Conservation (phyloP, 2,113 vertebrate genomes). For the Hemicordylus capensis region DNA sequence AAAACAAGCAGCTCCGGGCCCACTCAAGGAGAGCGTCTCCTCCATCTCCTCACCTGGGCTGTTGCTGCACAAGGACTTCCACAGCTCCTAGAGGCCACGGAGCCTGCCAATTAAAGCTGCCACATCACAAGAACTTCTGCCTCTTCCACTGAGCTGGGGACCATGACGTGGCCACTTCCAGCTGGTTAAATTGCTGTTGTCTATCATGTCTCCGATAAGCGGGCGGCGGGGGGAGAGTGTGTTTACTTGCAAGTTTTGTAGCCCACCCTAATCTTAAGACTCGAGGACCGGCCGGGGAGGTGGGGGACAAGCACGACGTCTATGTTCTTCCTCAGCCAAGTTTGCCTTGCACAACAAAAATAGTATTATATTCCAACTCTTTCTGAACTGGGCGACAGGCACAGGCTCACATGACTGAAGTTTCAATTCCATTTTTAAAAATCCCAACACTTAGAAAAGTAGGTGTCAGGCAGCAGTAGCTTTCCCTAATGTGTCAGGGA, state of each 20-base stretch:
- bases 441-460: no score
- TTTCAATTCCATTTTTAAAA: background rate
- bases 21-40: background rate
- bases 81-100: background rate
- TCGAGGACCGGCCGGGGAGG: no score
- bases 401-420: no score
- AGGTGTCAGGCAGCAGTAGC: no score
- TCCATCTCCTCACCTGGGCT: background rate
- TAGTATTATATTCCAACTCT: no score
- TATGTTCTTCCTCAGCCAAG: background rate
- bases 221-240: fast-evolving
- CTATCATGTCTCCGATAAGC: constrained; percentile 18
- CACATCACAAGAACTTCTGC: background rate
- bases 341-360: background rate
- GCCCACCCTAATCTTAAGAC: background rate
- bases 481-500: no score
- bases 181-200: background rate
- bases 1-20: background rate
- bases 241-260: background rate
- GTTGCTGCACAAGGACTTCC: background rate
- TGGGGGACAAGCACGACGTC: background rate
- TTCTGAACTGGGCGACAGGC: background rate
- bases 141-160: fast-evolving
- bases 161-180: fast-evolving
- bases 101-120: constrained; percentile 51